These are phyloP conservation scores for Dynastes hyllus DNA, from an alignment of 2,888 invertebrate genomes.

Conservation along the genomic window DNA sequence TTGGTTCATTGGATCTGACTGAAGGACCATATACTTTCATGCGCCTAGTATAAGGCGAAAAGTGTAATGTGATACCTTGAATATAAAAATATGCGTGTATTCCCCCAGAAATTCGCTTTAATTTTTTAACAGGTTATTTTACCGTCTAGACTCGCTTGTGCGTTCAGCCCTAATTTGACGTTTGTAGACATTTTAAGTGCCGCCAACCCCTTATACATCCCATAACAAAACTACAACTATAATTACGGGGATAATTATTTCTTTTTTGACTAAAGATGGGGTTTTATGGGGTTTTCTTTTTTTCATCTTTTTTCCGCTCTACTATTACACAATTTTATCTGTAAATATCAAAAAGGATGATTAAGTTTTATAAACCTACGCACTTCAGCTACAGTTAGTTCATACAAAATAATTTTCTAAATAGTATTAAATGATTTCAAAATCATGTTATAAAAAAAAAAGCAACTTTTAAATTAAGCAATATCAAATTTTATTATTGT, in stretches of 20 bases:
- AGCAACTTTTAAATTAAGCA: too few relatives aligned
- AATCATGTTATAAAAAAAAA: too few relatives aligned
- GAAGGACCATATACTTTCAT: too few relatives aligned
- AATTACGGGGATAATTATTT: constrained; percentile 56
- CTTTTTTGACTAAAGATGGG: constrained; percentile 49
- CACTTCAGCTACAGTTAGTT: neutral
- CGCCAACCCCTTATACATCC: constrained; percentile 57
- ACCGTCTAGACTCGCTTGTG: constrained; percentile 64
- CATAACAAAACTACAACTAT: constrained; percentile 55
- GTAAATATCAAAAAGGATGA: neutral
- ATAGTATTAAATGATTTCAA: too few relatives aligned
- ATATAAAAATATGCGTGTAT: too few relatives aligned
- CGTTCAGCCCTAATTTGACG: constrained; percentile 67
- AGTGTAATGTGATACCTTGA: too few relatives aligned
- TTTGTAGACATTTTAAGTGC: constrained; percentile 62
- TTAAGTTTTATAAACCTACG: constrained; percentile 1
- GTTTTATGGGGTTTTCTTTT: neutral
- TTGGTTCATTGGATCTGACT: too few relatives aligned
- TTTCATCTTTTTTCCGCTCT: neutral
- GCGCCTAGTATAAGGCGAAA: too few relatives aligned
- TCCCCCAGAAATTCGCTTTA: too few relatives aligned
- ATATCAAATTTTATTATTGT: too few relatives aligned
- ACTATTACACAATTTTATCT: neutral
- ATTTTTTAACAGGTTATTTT: constrained; percentile 64
- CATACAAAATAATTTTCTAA: too few relatives aligned